Percentiles rank a stretch among this genome's conserved stretches.
Evolutionary conservation across 2,888 invertebrate genomes (phyloP).

Genomic region (Troilus luridus): DNA sequence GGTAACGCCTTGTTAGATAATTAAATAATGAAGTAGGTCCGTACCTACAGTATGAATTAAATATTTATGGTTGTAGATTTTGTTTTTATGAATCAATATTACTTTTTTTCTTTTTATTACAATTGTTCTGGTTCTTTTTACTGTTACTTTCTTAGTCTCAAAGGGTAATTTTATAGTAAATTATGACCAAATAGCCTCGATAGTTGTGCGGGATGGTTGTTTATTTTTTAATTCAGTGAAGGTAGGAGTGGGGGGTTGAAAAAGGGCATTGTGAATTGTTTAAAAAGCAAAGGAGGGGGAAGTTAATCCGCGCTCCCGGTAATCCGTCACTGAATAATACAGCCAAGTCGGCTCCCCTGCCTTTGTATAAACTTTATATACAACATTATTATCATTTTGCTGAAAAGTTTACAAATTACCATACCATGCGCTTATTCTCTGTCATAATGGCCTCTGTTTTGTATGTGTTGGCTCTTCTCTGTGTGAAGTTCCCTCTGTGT

Average conservation of each 20-base stretch:
- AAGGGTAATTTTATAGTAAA: neutral
- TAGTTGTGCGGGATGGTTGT: neutral
- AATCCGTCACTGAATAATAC: conserved; percentile 55
- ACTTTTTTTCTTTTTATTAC: no score
- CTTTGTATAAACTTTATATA: conserved; percentile 49
- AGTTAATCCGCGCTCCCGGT: conserved; percentile 34
- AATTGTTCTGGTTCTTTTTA: neutral
- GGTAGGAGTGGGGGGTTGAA: neutral
- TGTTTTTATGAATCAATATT: no score
- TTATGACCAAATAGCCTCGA: neutral
- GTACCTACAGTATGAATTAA: no score
- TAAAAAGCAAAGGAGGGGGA: conserved; percentile 45
- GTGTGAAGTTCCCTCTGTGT: neutral
- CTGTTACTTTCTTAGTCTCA: neutral
- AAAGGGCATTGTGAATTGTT: conserved; percentile 55
- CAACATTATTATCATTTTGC: conserved; percentile 46
- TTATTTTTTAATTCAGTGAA: conserved; percentile 17
- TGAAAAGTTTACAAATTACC: conserved; percentile 48
- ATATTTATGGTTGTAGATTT: no score
- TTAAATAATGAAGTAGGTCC: no score
- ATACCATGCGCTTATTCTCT: conserved; percentile 21
- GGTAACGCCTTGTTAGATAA: no score
- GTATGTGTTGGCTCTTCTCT: neutral
- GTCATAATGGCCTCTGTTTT: conserved; percentile 35
- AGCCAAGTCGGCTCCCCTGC: conserved; percentile 21